phyloP scores from a whole-genome alignment of 2,888 invertebrate genomes.

The Ennomos quercinarius region DNA sequence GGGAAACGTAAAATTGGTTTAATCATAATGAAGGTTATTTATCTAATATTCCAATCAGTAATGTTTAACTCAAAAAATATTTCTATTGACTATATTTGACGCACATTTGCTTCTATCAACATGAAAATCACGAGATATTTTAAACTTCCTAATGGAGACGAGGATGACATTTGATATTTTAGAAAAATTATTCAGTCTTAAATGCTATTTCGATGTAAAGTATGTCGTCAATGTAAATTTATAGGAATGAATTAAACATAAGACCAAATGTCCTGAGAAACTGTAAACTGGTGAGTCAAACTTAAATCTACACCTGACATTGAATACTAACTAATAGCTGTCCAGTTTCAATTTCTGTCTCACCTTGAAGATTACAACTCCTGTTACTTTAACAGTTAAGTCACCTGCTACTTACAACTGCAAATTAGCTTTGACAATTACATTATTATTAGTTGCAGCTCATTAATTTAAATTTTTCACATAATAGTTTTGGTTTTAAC shows the following conservation, averaged over 20 bases:
- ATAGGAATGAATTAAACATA: conserved; percentile 34
- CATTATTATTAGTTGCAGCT: no score
- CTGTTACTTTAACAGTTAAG: conserved; percentile 25
- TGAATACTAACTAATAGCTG: conserved; percentile 28
- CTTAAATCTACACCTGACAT: conserved; percentile 24
- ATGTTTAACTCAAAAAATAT: background rate
- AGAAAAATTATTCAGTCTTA: conserved; percentile 9
- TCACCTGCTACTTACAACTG: background rate
- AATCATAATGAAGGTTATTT: conserved; percentile 1
- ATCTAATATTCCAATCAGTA: background rate
- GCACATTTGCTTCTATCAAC: no score
- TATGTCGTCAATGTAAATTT: conserved; percentile 19
- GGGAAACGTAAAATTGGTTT: conserved; percentile 22
- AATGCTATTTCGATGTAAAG: conserved; percentile 24
- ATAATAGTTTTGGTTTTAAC: no score
- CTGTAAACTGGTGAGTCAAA: conserved; percentile 33
- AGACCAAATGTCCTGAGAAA: conserved; percentile 26
- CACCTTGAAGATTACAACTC: conserved; percentile 28
- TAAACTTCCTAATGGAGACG: no score
- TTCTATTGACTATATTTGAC: no score
- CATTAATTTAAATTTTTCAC: no score
- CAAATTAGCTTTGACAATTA: no score
- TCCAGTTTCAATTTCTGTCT: conserved; percentile 30
- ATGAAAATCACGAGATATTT: no score
- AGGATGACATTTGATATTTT: background rate